Conservation (phyloP, 2,888 invertebrate species). For the Notodonta ziczac region DNA sequence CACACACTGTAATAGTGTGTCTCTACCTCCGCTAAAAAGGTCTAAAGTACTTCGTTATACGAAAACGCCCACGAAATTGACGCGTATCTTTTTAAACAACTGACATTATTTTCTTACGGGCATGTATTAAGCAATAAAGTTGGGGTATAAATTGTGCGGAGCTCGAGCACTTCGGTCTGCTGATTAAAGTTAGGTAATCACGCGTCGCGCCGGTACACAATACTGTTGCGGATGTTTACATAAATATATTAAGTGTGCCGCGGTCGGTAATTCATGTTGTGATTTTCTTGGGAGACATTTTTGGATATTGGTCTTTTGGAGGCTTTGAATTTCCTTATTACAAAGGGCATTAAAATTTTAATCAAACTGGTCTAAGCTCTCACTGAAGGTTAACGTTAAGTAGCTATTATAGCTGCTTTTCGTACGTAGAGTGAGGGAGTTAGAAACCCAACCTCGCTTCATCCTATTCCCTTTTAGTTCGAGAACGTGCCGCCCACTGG, state of each 20-base stretch:
- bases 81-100: conserved; percentile 15
- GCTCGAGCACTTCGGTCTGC: conserved; percentile 5
- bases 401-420: too few relatives aligned
- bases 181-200: conserved; percentile 19
- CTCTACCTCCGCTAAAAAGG: too few relatives aligned
- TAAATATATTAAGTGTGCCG: neutral
- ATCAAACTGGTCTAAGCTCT: neutral
- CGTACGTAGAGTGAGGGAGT: too few relatives aligned
- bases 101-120: conserved; percentile 18
- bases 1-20: too few relatives aligned
- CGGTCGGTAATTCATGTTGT: neutral
- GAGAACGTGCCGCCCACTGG: too few relatives aligned
- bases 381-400: too few relatives aligned
- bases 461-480: too few relatives aligned
- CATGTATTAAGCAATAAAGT: conserved; percentile 20
- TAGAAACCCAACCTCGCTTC: too few relatives aligned
- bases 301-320: neutral
- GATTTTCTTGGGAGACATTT: neutral
- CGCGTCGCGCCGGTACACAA: conserved; percentile 10
- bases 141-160: conserved; percentile 22
- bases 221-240: conserved; percentile 11
- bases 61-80: neutral
- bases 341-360: neutral
- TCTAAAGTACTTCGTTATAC: neutral
- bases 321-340: too few relatives aligned